These are phyloP conservation scores for Boloria selene DNA, from an alignment of 2,888 invertebrate genomes.

Conservation along the genomic window DNA sequence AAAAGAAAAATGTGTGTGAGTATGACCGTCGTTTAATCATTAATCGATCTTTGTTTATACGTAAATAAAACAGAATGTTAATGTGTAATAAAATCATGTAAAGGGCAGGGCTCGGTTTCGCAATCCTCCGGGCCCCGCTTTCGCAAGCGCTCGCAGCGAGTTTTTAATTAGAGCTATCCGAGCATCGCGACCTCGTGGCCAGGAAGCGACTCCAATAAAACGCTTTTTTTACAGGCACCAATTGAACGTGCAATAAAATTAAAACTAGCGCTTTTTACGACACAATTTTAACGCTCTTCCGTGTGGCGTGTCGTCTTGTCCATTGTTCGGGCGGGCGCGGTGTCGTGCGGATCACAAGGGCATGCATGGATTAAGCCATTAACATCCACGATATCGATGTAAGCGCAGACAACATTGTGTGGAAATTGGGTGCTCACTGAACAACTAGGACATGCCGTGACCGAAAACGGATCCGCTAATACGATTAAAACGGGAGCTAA, in stretches of 20 bases:
- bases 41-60: constrained; percentile 31
- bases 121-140: constrained; percentile 60
- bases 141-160: constrained; percentile 67
- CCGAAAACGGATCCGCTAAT: constrained; percentile 53
- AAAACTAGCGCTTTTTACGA: constrained; percentile 78
- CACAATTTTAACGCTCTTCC: constrained; percentile 72
- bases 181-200: constrained; percentile 72
- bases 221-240: constrained; percentile 77
- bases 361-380: constrained; percentile 68
- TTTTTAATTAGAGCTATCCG: constrained; percentile 78
- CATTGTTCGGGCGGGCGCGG: constrained; percentile 61
- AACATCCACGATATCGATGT: constrained; percentile 58
- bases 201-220: constrained; percentile 80
- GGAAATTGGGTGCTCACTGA: constrained; percentile 59
- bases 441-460: constrained; percentile 65
- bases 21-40: constrained; percentile 6
- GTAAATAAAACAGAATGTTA: constrained; percentile 33
- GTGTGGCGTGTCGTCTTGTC: constrained; percentile 61
- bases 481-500: constrained; percentile 65
- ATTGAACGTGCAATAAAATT: constrained; percentile 79
- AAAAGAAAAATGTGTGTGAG: constrained; percentile 46
- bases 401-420: constrained; percentile 61
- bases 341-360: constrained; percentile 64
- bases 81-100: constrained; percentile 44
- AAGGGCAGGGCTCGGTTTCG: constrained; percentile 61